Conservation (phyloP, 2,888 invertebrate genomes). For the Oligia strigilis region DNA sequence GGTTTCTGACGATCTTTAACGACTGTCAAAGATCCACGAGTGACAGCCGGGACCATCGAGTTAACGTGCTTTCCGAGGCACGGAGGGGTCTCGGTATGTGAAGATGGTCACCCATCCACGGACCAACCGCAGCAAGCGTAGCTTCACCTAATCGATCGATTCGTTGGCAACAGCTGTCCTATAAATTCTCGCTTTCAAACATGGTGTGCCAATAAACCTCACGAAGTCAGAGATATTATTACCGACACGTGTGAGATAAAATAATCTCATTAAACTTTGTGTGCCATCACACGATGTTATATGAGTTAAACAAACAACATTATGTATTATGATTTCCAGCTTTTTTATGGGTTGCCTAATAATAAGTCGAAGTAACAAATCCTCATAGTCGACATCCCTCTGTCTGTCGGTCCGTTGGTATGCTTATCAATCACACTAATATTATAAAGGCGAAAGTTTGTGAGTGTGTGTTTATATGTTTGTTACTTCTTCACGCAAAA, state of each 20-base stretch:
- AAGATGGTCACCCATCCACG: too few species aligned
- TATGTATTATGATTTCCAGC: conserved; percentile 12
- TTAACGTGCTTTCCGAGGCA: too few species aligned
- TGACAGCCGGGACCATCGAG: too few species aligned
- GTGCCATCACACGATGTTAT: conserved; percentile 2
- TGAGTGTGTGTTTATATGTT: too few species aligned
- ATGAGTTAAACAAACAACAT: conserved; percentile 26
- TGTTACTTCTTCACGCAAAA: too few species aligned
- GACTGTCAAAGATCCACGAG: too few species aligned
- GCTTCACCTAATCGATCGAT: too few species aligned
- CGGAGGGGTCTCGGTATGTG: too few species aligned
- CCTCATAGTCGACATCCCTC: background rate
- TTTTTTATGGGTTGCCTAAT: background rate
- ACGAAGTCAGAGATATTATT: conserved; percentile 1
- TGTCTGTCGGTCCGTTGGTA: background rate
- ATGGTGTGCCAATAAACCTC: background rate
- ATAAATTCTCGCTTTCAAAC: background rate
- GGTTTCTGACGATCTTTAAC: too few species aligned
- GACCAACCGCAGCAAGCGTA: too few species aligned
- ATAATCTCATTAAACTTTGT: conserved; percentile 33
- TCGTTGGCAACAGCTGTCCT: background rate
- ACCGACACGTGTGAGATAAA: background rate
- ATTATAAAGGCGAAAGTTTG: too few species aligned
- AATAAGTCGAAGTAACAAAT: background rate
- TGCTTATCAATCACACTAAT: too few species aligned